Percentiles rank a stretch among this genome's conserved stretches.
These are phyloP conservation scores for Drosophila nr. fundita DNA, from an alignment of 2,888 invertebrate genomes.

Conservation along the genomic window DNA sequence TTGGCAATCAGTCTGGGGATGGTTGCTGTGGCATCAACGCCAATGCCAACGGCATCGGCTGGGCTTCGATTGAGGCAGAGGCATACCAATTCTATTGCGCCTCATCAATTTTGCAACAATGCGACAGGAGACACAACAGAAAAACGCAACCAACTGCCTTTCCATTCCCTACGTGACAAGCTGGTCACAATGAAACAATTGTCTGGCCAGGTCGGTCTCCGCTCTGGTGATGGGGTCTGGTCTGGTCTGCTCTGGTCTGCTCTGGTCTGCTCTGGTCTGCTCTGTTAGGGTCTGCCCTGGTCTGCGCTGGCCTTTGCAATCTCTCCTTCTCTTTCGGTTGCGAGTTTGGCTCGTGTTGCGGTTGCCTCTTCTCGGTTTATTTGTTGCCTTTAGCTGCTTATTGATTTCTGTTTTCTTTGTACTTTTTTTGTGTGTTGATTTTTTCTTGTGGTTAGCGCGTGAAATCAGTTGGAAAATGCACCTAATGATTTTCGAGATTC, in stretches of 20 bases:
- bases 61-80: slow-evolving; percentile 28
- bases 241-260: slow-evolving; percentile 18
- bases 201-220: slow-evolving; percentile 38
- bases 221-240: slow-evolving; percentile 18
- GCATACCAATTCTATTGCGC: slow-evolving; percentile 63
- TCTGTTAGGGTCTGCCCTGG: slow-evolving; percentile 23
- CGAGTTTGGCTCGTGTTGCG: slow-evolving; percentile 47
- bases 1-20: slow-evolving; percentile 37
- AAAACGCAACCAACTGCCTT: slow-evolving; percentile 40
- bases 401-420: slow-evolving; percentile 60
- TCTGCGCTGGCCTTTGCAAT: slow-evolving; percentile 38
- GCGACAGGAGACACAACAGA: slow-evolving; percentile 65
- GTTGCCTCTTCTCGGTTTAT: slow-evolving; percentile 51
- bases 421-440: background rate
- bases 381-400: slow-evolving; percentile 74
- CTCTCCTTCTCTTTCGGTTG: slow-evolving; percentile 16
- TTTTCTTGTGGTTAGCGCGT: slow-evolving; percentile 61
- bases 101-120: slow-evolving; percentile 80
- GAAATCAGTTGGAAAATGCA: slow-evolving; percentile 80
- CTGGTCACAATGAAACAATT: slow-evolving; percentile 63
- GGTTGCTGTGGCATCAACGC: slow-evolving; percentile 23
- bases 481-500: slow-evolving; percentile 70
- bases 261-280: slow-evolving; percentile 17
- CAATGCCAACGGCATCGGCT: slow-evolving; percentile 14
- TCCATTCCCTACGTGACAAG: slow-evolving; percentile 51